Base-by-base conservation (phyloP, 35 echinoderm and acorn worm species). In the Ptychodera flava region DNA sequence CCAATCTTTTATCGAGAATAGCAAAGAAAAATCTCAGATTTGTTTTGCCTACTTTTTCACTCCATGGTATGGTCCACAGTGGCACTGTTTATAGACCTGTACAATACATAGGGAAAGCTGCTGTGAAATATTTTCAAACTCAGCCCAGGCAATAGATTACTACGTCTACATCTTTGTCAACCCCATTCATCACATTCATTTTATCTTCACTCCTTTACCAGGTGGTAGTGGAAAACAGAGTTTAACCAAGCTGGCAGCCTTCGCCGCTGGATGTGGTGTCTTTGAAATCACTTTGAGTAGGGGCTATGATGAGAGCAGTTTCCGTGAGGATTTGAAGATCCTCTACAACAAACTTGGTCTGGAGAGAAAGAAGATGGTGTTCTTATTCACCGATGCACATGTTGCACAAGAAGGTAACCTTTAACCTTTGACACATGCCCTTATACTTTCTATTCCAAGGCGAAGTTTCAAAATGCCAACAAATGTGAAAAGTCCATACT, bases 211-310 rank as follows among this genome's bases (percentile, higher is more conserved):
- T 1, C 76, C 45, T 83, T 31, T 36, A 78, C 78, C 38, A 99
- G 96, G 96, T 94, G 96, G 96, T 27, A 99, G 96, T 89, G 96
- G 96, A 2, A 99, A 99, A 35, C 96, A 99, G 86, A 94, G 93
- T 88, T 80, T 99, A 38, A 94, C 93, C 33, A 89, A 88, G 32
- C 89, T 99, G 52, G 92, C 96, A 29, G 81, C 96, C 14, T 99
- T 99, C 77, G 80, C 96, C 28, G 96, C 92, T 30, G 96, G 96
- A 29, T 94, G 96, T 84, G 96, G 94, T 33, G 93, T 99, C 81
- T 97, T 99, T 91, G 96, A 99, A 83, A 99, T 99, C 78, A 94
- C 93, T 28, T 88, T 99, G 29, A 99, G 96, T 84, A 88, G 96
- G 37, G 96, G 96, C 27, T 99, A 99, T 76, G 96, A 99, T 64